Conservation (phyloP, 2,797 vertebrate species). For the Enteromius fasciolatus region DNA sequence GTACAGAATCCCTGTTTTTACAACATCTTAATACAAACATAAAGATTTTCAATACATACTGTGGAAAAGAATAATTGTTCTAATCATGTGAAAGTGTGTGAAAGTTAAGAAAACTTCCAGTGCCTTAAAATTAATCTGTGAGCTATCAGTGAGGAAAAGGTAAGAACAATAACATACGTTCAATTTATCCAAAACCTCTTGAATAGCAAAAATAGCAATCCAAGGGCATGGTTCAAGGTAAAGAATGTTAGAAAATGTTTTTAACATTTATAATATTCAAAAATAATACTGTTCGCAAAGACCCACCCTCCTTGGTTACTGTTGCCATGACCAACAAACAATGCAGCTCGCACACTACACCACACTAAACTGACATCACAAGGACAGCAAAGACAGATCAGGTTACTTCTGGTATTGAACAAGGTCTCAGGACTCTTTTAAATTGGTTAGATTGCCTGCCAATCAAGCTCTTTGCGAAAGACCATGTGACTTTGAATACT, state of each 20-base stretch:
- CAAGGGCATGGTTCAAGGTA: background rate
- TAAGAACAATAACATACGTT: background rate
- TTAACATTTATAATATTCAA: background rate
- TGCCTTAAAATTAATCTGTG: background rate
- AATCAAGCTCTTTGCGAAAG: too few relatives aligned
- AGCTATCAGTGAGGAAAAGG: background rate
- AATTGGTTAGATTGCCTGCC: too few relatives aligned
- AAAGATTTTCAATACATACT: background rate
- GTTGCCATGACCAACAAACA: too few relatives aligned
- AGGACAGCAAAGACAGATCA: too few relatives aligned
- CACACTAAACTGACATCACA: too few relatives aligned
- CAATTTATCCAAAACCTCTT: background rate
- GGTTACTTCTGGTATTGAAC: too few relatives aligned
- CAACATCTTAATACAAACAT: too few relatives aligned
- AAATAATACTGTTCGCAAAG: background rate
- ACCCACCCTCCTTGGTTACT: too few relatives aligned
- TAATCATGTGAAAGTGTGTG: background rate
- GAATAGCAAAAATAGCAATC: background rate
- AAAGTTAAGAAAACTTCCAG: background rate
- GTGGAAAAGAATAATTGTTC: background rate
- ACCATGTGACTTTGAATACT: too few relatives aligned
- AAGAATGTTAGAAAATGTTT: background rate
- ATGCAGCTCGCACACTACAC: too few relatives aligned
- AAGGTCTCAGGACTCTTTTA: too few relatives aligned
- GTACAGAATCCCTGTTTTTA: too few relatives aligned